Evolutionary conservation across 2,113 vertebrate genomes (phyloP).

Genomic region (Psittacara wagleri): DNA sequence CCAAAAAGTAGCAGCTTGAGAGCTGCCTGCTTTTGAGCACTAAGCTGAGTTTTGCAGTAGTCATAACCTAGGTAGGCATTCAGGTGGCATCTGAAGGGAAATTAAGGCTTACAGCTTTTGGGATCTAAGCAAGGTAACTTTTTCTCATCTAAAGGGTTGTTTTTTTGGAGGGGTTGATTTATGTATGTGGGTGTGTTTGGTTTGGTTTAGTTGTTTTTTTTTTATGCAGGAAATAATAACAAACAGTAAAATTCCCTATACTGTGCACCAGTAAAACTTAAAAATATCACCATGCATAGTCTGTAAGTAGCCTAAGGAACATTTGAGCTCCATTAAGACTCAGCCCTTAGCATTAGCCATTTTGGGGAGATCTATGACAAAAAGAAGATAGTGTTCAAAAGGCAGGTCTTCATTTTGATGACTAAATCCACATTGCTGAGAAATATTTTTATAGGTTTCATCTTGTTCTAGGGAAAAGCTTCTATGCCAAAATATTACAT

Average conservation of each 20-base stretch:
- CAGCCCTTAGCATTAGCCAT: not conserved
- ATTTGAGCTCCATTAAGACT: not conserved
- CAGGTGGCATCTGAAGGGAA: not conserved
- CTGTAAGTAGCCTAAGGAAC: not conserved
- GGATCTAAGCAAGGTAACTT: not conserved
- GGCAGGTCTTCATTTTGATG: not conserved
- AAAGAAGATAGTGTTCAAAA: not conserved
- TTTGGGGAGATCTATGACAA: not conserved
- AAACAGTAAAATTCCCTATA: not conserved
- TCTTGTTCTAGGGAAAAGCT: not conserved
- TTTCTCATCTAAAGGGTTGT: not conserved
- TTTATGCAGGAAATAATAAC: not conserved
- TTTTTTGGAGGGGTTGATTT: not conserved
- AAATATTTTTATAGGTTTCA: not conserved
- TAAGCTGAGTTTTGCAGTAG: not conserved
- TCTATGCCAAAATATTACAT: not conserved
- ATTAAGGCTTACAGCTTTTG: not conserved
- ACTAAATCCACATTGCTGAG: not conserved
- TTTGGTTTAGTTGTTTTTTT: not conserved
- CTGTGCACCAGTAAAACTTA: not conserved
- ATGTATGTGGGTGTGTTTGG: not conserved
- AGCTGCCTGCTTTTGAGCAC: not conserved
- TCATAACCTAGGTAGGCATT: not conserved
- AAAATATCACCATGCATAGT: not conserved
- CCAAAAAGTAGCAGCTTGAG: not conserved